These are phyloP conservation scores for Nemoura dubitans DNA, from an alignment of 2,888 invertebrate species.

Conservation along the genomic window DNA sequence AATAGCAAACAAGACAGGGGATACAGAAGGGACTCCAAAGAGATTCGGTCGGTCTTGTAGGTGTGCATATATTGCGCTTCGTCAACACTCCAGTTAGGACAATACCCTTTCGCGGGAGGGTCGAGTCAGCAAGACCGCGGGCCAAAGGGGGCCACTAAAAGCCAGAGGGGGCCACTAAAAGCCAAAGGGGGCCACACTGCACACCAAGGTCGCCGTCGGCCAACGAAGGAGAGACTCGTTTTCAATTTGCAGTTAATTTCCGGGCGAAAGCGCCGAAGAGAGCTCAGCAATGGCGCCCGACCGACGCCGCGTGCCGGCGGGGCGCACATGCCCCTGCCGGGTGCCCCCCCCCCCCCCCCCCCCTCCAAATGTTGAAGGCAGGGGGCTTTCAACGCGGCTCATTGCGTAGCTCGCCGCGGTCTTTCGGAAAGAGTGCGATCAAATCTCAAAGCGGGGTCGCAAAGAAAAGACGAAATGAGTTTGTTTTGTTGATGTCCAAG, in stretches of 20 bases:
- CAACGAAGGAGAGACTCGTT: slow-evolving; percentile 39
- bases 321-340: slow-evolving; percentile 7
- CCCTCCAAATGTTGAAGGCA: too few relatives aligned
- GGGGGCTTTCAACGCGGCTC: slow-evolving; percentile 21
- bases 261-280: slow-evolving; percentile 46
- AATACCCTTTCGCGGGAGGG: too few relatives aligned
- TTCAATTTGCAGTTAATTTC: slow-evolving; percentile 51
- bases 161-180: not conserved
- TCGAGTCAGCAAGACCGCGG: not conserved
- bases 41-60: too few relatives aligned
- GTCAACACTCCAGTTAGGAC: too few relatives aligned
- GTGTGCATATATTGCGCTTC: too few relatives aligned
- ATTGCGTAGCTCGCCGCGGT: not conserved
- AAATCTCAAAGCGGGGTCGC: not conserved
- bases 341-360: not conserved
- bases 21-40: too few relatives aligned
- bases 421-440: not conserved
- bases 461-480: not conserved
- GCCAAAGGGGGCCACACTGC: not conserved
- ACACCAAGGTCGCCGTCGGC: not conserved
- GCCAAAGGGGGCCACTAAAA: not conserved
- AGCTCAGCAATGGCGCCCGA: slow-evolving; percentile 21
- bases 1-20: too few relatives aligned
- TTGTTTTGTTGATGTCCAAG: too few relatives aligned
- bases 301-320: slow-evolving; percentile 19